phyloP scores from a whole-genome alignment of 2,113 vertebrate species.

The Mesocricetus auratus region DNA sequence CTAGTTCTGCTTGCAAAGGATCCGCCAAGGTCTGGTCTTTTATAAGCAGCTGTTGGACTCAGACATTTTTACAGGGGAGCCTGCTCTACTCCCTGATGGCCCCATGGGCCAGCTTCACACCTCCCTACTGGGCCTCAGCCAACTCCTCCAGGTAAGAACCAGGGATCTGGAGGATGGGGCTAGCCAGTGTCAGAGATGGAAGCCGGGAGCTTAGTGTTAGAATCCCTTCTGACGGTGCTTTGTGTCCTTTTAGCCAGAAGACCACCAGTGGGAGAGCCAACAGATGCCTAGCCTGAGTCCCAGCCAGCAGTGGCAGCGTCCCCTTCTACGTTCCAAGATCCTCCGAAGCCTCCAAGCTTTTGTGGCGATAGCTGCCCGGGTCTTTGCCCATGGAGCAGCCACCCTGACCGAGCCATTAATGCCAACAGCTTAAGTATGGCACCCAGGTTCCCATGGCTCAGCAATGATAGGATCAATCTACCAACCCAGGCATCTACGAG shows the following conservation, averaged over 20 bases:
- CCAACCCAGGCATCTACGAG: background rate
- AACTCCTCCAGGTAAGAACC: constrained; percentile 77
- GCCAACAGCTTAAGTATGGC: background rate
- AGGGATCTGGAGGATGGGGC: background rate
- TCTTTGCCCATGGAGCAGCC: constrained; percentile 85
- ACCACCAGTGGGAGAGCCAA: background rate
- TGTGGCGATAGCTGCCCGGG: constrained; percentile 80
- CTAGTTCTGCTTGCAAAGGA: constrained; percentile 85
- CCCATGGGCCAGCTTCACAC: constrained; percentile 73
- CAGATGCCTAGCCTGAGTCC: background rate
- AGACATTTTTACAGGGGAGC: constrained; percentile 79
- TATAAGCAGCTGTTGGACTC: constrained; percentile 85
- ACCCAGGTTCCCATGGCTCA: background rate
- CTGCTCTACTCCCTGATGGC: constrained; percentile 18
- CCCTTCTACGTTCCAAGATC: constrained; percentile 70
- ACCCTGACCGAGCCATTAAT: constrained; percentile 70
- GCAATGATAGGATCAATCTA: background rate
- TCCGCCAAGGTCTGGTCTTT: constrained; percentile 82
- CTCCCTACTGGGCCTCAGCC: constrained; percentile 72
- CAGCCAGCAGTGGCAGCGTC: constrained; percentile 70
- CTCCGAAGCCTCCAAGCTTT: constrained; percentile 86
- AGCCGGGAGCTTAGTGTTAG: background rate
- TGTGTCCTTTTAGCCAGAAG: constrained; percentile 48
- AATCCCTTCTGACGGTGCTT: constrained; percentile 37
- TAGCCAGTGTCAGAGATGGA: background rate